A percentile compares a stretch with the other conserved stretches of the same genome.
phyloP scores from a whole-genome alignment of 2,113 vertebrate genomes.

The Oreochromis aureus region DNA sequence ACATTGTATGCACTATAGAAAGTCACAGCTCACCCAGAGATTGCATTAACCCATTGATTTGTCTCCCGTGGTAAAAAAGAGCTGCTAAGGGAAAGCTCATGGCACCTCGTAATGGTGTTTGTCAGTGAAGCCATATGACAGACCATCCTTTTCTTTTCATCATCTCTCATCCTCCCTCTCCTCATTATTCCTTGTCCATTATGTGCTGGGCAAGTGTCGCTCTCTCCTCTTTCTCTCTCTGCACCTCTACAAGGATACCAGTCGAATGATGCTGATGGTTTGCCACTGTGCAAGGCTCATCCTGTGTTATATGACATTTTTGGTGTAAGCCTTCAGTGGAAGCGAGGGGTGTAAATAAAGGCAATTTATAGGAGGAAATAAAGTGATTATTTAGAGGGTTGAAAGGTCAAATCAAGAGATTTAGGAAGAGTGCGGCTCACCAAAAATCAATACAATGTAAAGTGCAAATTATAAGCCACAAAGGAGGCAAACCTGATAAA shows the following conservation, averaged over 20 bases:
- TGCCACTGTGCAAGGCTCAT: neutral
- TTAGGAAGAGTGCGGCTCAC: neutral
- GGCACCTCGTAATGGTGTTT: neutral
- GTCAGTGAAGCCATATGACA: neutral
- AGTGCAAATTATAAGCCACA: neutral
- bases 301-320: neutral
- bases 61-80: constrained; percentile 15
- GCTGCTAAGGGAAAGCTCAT: neutral
- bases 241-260: neutral
- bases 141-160: neutral
- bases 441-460: neutral
- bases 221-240: neutral
- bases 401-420: neutral
- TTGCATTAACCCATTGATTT: neutral
- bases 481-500: neutral
- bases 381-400: neutral
- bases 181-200: neutral
- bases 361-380: neutral
- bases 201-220: neutral
- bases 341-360: neutral
- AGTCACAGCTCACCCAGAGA: neutral
- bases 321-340: neutral
- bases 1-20: neutral
- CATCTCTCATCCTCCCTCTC: neutral
- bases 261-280: neutral